These are phyloP conservation scores for Epinephelus lanceolatus DNA, from an alignment of 2,113 vertebrate genomes.

Conservation along the genomic window DNA sequence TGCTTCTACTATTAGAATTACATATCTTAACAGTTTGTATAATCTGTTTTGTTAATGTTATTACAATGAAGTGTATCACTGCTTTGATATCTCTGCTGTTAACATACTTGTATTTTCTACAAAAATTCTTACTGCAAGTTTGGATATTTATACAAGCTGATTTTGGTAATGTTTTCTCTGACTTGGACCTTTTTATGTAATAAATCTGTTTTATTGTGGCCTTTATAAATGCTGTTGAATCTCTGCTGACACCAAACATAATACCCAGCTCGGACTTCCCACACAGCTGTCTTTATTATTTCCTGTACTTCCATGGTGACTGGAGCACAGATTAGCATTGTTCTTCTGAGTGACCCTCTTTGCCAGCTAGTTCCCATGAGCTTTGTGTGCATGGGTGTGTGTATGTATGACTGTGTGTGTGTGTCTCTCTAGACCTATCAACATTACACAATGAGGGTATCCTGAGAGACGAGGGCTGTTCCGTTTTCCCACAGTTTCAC, in stretches of 20 bases:
- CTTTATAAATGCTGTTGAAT: slow-evolving; percentile 35
- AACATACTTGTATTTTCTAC: slow-evolving; percentile 65
- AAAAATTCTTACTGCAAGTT: slow-evolving; percentile 41
- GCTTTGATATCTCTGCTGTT: slow-evolving; percentile 50
- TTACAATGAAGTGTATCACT: slow-evolving; percentile 28
- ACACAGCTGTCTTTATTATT: slow-evolving; percentile 70
- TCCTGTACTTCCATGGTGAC: slow-evolving; percentile 68
- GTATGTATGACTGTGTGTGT: slow-evolving; percentile 31
- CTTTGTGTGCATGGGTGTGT: slow-evolving; percentile 50
- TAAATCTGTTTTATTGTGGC: slow-evolving; percentile 54
- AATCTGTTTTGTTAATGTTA: slow-evolving; percentile 27
- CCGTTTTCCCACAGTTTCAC: slow-evolving; percentile 76
- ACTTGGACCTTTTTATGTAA: slow-evolving; percentile 57
- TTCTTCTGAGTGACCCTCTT: slow-evolving; percentile 70
- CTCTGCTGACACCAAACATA: slow-evolving; percentile 45
- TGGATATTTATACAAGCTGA: slow-evolving; percentile 56
- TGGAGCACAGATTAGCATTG: slow-evolving; percentile 69
- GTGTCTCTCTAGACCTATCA: slow-evolving; percentile 31
- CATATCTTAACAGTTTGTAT: slow-evolving; percentile 42
- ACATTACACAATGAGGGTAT: slow-evolving; percentile 73
- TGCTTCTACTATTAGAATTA: slow-evolving; percentile 57
- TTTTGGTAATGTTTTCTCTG: slow-evolving; percentile 55
- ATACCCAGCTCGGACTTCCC: slow-evolving; percentile 29
- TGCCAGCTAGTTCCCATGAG: slow-evolving; percentile 78
- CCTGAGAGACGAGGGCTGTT: slow-evolving; percentile 71